Base-by-base conservation (phyloP, 1,140 invertebrate genomes). In the Eupeodes corollae region DNA sequence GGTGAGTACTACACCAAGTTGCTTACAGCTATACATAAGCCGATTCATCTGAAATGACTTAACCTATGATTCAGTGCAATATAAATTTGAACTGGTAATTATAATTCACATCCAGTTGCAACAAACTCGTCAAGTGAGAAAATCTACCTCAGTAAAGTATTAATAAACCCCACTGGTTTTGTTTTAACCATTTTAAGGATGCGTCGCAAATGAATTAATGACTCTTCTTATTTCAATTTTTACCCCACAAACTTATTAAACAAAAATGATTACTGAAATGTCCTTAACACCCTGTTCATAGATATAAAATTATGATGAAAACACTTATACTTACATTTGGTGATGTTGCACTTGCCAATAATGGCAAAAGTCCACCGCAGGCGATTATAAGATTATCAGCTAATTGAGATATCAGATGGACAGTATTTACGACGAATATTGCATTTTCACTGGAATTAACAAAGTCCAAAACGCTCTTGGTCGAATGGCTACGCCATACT, bases 361-460 rank as follows among this genome's bases (percentile, higher is more conserved):
- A 74, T 8, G 96, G 96, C 50, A 99, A 75, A 14, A 99, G 74
- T 33, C 97, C 97, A 39, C 97, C 97, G 69, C 94, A 98, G 42
- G 96, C 95, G 53, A 98, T 99, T 55, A 99, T 98, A 42, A 99
- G 78, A 75, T 98, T 99, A 71, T 99, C 97, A 14, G 93, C 89
- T 46, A 99, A 76, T 73, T 99, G 96, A 8, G 94, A 98, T 63
- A 99, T 97, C 59, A 99, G 78, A 73, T 99, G 96, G 42, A 99
- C 93, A 1, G 95, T 96, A 72, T 99, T 99, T 11, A 98, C 91
- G 49, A 99, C 94, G 72, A 99, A 99, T 52, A 99, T 95, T 48
- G 93, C 91, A 73, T 98, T 98, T 65, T 98, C 93, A 60, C 86
- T 87, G 70, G 87, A 90, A 70, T 99, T 99, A 35, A 98, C 92